Evolutionary conservation across 1,140 invertebrate genomes (phyloP), one percentile per base, ranked within the genome.

Genomic region (Drosophila nikananu): DNA sequence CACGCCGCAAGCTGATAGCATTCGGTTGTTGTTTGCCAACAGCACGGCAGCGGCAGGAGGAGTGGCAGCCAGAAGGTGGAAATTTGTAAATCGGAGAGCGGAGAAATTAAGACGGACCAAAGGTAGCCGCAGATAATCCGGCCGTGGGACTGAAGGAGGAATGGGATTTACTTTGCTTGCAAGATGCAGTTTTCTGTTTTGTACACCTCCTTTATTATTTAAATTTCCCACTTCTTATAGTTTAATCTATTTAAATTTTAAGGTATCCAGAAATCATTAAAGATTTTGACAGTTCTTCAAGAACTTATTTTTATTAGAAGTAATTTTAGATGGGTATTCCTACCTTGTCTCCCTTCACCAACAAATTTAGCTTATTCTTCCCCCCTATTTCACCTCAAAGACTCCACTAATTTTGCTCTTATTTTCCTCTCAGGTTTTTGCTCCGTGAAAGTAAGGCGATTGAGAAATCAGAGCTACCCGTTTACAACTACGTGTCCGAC

Each of bases 401-500:
- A 10, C 13, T 17, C 4, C 1, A 10, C 15, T 37, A 10, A 37
- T 23, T 23, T 0, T 37, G 15, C 12, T 17, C 17, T 5, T 17
- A 13, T 8, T 32, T 25, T 48, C 3, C 25, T 5, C 17, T 0
- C 12, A 92, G 91, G 70, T 92, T 65, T 52, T 61, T 76, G 32
- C 37, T 79, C 8, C 67, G 76, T 19, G 76, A 75, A 49, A 80
- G n/a, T 21, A 51, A 91, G 39, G n/a, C 25, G 5, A 63, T 80
- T 62, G 55, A 46, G 6, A 86, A 78, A 42, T 81, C 86, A 0
- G 93, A 94, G 76, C 92, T 94, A 49, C 93, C 93, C 19, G 93
- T 94, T 15, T 94, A 94, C 77, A 94, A 94, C 81, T 94, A 94
- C 62, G 80, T 94, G 23, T 94, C 93, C 83, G 83, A 92, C 66